A percentile compares a stretch with the other conserved stretches of the same genome.
phyloP scores from a whole-genome alignment of 1,140 invertebrate genomes.

The Temnothorax longispinosus region DNA sequence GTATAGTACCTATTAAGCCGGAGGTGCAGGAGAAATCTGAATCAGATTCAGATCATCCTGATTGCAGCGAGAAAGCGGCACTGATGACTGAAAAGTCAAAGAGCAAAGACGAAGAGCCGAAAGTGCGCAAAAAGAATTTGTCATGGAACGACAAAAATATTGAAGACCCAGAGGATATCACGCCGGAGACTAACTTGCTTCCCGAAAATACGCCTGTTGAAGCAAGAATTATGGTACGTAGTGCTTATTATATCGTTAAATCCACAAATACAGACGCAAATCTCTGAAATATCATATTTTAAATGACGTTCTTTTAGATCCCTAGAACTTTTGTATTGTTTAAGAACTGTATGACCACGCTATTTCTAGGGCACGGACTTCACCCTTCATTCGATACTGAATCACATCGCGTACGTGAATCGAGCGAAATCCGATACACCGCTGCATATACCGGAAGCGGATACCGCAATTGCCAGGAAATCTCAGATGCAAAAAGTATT shows the following conservation, averaged over 20 bases:
- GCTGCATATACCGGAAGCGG: conserved; percentile 81
- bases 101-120: conserved; percentile 75
- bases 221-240: conserved; percentile 73
- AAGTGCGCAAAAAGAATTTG: conserved; percentile 80
- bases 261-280: not conserved
- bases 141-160: conserved; percentile 81
- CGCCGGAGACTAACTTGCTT: conserved; percentile 82
- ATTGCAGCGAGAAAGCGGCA: conserved; percentile 81
- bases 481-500: conserved; percentile 85
- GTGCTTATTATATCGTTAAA: not conserved
- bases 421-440: conserved; percentile 83
- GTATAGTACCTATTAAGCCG: conserved; percentile 71
- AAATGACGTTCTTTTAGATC: not conserved
- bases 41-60: conserved; percentile 82
- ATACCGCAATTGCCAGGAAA: conserved; percentile 82
- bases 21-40: conserved; percentile 80
- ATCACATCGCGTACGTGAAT: conserved; percentile 88
- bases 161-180: conserved; percentile 80
- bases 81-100: conserved; percentile 78
- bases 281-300: not conserved
- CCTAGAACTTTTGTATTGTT: not conserved
- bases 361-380: conserved; percentile 77
- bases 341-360: not conserved
- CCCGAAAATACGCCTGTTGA: conserved; percentile 72
- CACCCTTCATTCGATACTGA: conserved; percentile 87